These are phyloP conservation scores for Meta bourneti DNA, from an alignment of 2,888 invertebrate species.

Conservation along the genomic window DNA sequence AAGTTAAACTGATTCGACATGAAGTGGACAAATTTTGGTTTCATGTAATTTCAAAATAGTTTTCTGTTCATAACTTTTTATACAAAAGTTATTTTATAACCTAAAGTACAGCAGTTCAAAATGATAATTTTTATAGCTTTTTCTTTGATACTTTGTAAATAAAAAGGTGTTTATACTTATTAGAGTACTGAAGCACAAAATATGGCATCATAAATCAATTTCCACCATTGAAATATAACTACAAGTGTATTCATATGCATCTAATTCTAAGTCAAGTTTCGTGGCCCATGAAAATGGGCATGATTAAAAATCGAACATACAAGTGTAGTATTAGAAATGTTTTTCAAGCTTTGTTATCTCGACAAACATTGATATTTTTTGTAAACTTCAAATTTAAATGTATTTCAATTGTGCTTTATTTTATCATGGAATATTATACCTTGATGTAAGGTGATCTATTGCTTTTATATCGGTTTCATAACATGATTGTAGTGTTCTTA, in stretches of 20 bases:
- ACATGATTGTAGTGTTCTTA: neutral
- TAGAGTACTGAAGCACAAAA: slow-evolving; percentile 34
- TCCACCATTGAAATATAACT: slow-evolving; percentile 25
- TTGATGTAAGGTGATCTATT: neutral
- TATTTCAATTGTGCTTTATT: neutral
- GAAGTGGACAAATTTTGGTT: neutral
- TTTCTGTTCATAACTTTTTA: neutral
- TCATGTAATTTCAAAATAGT: neutral
- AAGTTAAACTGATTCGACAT: neutral
- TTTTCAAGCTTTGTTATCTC: slow-evolving; percentile 54
- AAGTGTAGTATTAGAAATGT: slow-evolving; percentile 49
- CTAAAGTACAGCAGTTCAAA: neutral
- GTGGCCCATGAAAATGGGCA: slow-evolving; percentile 37
- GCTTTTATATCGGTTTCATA: neutral
- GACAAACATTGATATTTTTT: too few species aligned
- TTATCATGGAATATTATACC: neutral
- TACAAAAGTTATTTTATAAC: neutral
- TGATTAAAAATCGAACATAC: slow-evolving; percentile 22
- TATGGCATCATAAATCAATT: slow-evolving; percentile 61
- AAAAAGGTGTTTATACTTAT: slow-evolving; percentile 6
- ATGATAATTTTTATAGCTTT: neutral
- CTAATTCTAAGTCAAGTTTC: slow-evolving; percentile 36
- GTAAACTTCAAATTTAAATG: slow-evolving; percentile 1
- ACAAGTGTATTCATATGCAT: slow-evolving; percentile 49
- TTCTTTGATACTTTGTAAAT: slow-evolving; percentile 16